Base-by-base conservation (phyloP, 2,888 invertebrate genomes). In the Pilophorus perplexus region DNA sequence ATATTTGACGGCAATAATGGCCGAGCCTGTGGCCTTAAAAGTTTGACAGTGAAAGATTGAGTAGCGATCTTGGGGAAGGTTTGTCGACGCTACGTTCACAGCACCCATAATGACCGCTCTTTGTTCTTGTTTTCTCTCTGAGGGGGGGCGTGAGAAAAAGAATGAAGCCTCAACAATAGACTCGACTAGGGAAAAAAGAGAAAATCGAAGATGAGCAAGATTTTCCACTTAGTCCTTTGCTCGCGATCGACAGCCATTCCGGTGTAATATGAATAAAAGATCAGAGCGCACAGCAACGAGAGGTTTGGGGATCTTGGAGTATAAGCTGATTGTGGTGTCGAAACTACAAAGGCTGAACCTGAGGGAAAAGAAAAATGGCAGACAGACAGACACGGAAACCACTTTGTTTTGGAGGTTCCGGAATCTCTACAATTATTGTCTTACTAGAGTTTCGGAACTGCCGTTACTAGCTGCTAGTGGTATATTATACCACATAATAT, bases 1-100 rank as follows among this genome's bases (percentile, higher is more conserved):
- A 57, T 57, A 57, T 57, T 57, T 38, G 18, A 38, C 57, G 57
- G 57, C 57, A 57, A 57, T 57, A 57, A 57, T 57, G 57, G 57
- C 42, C 3, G 40, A 57, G 57, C 57, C n/a, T n/a, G 57, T 16
- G 18, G 57, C 57, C 57, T 57, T 57, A 57, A 40, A 57, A 57
- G 57, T 57, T 57, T 57, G 57, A 57, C 57, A 57, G 57, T 57
- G 57, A 57, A 57, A 57, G 57, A 57, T 57, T 57, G 57, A 57
- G 57, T 57, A 57, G 57, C 40, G 57, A 57, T 40, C 57, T 57
- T 40, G 27, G 33, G 54, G n/a, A n/a, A 23, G 40, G 57, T 16
- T 22, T 22, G 37, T 38, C 42, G 25, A 22, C n/a, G n/a, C 40
- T 38, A 22, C 40, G 40, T 22, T 57, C 57, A 25, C 25, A 57